Conservation (phyloP, 92 coral and sea anemone species). For the Epizoanthus stellaris region DNA sequence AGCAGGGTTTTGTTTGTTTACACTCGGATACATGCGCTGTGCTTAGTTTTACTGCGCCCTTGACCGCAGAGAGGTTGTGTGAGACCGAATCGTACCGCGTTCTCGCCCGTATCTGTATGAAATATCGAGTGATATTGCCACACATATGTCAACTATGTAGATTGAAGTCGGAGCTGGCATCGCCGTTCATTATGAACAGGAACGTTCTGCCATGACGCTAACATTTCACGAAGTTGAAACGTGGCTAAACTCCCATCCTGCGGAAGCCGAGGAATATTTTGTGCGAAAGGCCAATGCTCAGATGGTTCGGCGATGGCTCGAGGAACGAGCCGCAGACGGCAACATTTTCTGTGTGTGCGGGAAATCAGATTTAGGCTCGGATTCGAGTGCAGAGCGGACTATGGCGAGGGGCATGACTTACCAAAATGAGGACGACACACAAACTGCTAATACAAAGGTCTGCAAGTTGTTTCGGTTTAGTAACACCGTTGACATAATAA, state of each 20-base stretch:
- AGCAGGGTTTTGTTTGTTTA: constrained; percentile 86
- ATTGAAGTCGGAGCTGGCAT: constrained; percentile 1
- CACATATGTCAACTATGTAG: constrained; percentile 23
- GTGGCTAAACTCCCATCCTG: constrained; percentile 93
- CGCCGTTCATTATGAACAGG: constrained; percentile 59
- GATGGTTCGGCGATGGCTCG: constrained; percentile 92
- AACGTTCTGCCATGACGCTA: constrained; percentile 88
- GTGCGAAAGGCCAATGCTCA: constrained; percentile 89
- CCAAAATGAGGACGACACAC: constrained; percentile 7
- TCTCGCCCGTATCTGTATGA: background rate
- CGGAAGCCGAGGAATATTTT: constrained; percentile 90
- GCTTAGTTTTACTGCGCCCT: constrained; percentile 59
- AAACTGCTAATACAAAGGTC: constrained; percentile 41
- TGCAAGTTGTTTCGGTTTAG: constrained; percentile 83
- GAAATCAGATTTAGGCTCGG: constrained; percentile 48
- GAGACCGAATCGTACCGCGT: background rate
- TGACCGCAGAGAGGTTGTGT: constrained; percentile 47
- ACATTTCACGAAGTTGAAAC: constrained; percentile 93
- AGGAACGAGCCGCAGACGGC: constrained; percentile 62
- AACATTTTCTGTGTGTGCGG: constrained; percentile 52
- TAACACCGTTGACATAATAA: constrained; percentile 82
- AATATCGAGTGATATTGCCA: constrained; percentile 25
- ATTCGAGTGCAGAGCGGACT: constrained; percentile 26
- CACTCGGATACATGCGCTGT: constrained; percentile 93
- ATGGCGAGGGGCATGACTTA: background rate